These are phyloP conservation scores for Poeciliopsis turneri DNA, from an alignment of 2,797 vertebrate species.

Conservation along the genomic window DNA sequence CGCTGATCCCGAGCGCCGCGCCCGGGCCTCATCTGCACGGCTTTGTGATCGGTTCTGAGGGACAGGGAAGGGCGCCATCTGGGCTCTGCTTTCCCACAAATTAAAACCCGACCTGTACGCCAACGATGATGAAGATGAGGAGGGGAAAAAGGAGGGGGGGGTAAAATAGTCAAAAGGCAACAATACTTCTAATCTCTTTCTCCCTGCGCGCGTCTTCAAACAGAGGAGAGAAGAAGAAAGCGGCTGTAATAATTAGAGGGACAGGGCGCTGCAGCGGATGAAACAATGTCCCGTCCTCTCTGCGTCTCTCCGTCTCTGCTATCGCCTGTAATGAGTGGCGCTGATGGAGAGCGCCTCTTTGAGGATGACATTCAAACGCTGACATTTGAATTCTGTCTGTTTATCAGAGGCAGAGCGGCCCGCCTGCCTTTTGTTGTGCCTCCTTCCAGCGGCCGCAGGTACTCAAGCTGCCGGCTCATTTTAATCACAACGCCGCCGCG, in stretches of 20 bases:
- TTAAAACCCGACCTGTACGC: constrained; percentile 99
- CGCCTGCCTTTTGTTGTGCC: constrained; percentile 78
- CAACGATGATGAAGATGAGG: constrained; percentile 5
- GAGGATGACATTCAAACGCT: constrained; percentile 99
- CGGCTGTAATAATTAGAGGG: constrained; percentile 99
- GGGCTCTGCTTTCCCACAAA: constrained; percentile 92
- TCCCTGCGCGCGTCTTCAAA: constrained; percentile 95
- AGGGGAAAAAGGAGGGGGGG: neutral
- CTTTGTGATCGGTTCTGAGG: constrained; percentile 94
- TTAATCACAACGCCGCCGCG: constrained; percentile 45
- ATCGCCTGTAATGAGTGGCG: constrained; percentile 92
- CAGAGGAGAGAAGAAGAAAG: constrained; percentile 88
- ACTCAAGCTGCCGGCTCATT: constrained; percentile 66
- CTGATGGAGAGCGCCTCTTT: constrained; percentile 97
- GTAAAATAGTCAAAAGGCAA: constrained; percentile 94
- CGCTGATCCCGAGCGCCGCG: constrained; percentile 84
- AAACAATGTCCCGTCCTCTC: constrained; percentile 85
- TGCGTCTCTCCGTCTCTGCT: constrained; percentile 71
- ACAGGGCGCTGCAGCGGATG: constrained; percentile 96
- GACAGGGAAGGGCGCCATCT: constrained; percentile 86
- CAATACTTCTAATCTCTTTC: constrained; percentile 99
- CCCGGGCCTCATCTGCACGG: constrained; percentile 92
- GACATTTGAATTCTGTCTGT: constrained; percentile 99
- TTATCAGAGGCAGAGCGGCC: constrained; percentile 79
- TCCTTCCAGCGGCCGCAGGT: constrained; percentile 67